phyloP scores from a whole-genome alignment of 1,140 invertebrate genomes.

The Aphelenchoides avenae region DNA sequence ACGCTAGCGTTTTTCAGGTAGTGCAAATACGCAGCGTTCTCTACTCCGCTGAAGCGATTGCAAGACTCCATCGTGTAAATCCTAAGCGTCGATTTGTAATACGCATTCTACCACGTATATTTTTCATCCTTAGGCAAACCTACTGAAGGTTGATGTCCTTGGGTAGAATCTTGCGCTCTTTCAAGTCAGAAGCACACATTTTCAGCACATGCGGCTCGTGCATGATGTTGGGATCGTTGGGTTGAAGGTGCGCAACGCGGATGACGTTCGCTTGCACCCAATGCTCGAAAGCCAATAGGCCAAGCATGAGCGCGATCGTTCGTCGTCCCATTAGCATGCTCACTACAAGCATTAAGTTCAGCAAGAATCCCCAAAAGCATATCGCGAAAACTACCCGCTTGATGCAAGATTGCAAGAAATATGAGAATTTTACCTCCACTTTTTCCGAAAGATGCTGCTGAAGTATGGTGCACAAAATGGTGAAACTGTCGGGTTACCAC shows the following conservation, averaged over 20 bases:
- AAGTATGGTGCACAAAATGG: too few species aligned
- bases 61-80: conserved; percentile 51
- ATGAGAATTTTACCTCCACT: too few species aligned
- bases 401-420: too few species aligned
- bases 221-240: conserved; percentile 44
- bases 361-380: too few species aligned
- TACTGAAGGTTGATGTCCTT: conserved; percentile 44
- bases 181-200: conserved; percentile 47
- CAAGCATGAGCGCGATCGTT: too few species aligned
- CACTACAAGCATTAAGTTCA: too few species aligned
- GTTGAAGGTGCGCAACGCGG: conserved; percentile 44
- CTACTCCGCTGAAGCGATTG: conserved; percentile 47
- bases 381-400: too few species aligned
- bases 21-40: conserved; percentile 50
- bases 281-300: too few species aligned
- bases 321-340: too few species aligned
- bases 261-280: conserved; percentile 18
- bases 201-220: conserved; percentile 48
- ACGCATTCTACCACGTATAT: not conserved
- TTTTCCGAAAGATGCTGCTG: too few species aligned
- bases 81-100: conserved; percentile 17
- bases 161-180: conserved; percentile 42
- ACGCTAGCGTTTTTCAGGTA: conserved; percentile 48
- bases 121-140: not conserved
- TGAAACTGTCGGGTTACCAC: too few species aligned